These are phyloP conservation scores for Ophthalmolycus amberensis DNA, from an alignment of 2,113 vertebrate genomes.

Conservation along the genomic window DNA sequence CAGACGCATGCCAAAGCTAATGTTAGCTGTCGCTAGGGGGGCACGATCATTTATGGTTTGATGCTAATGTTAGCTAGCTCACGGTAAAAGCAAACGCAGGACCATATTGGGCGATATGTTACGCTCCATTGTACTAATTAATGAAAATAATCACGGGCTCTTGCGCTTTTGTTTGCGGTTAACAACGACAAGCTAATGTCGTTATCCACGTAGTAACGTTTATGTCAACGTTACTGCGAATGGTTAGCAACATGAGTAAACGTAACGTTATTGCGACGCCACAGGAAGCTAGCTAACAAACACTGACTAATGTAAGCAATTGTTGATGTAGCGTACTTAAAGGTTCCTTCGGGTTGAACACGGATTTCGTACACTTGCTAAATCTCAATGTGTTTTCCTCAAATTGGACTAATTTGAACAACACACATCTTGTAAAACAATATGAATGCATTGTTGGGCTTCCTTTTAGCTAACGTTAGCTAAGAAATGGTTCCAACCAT, in stretches of 20 bases:
- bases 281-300: slow-evolving; percentile 9
- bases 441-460: not conserved
- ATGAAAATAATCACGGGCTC: rapidly evolving
- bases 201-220: not conserved
- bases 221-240: slow-evolving; percentile 25
- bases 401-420: too few species aligned
- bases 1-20: slow-evolving; percentile 40
- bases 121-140: rapidly evolving
- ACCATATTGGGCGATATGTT: not conserved
- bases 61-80: slow-evolving; percentile 15
- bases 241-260: slow-evolving; percentile 50
- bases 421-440: not conserved
- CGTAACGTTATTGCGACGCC: slow-evolving; percentile 32
- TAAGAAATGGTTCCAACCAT: not conserved
- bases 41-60: slow-evolving; percentile 22
- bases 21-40: slow-evolving; percentile 39
- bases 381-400: not conserved
- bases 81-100: not conserved
- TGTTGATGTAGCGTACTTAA: too few species aligned
- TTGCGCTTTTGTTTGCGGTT: rapidly evolving
- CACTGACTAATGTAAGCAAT: not conserved
- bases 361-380: rapidly evolving
- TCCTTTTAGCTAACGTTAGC: not conserved
- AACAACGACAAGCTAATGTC: not conserved
- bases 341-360: not conserved